Evolutionary conservation across 2,797 vertebrate genomes (phyloP).

Genomic region (Sciaenops ocellatus): DNA sequence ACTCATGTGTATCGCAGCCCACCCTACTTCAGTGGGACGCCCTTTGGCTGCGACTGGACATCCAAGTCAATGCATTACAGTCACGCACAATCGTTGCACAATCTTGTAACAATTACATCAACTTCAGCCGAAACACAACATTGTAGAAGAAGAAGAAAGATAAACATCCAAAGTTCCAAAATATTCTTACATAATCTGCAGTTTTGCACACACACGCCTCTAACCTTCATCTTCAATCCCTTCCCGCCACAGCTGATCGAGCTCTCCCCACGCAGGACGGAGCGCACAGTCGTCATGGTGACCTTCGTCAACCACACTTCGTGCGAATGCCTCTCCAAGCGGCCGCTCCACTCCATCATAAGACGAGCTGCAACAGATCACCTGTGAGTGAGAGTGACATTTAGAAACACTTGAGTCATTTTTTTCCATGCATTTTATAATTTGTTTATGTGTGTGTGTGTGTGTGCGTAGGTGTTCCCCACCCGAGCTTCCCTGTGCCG

Average conservation of each 20-base stretch:
- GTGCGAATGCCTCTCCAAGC: slow-evolving; percentile 79
- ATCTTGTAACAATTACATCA: slow-evolving; percentile 38
- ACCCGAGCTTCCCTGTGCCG: slow-evolving; percentile 74
- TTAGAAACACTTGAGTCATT: slow-evolving; percentile 5
- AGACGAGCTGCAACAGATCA: slow-evolving; percentile 75
- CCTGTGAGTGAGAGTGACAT: slow-evolving; percentile 71
- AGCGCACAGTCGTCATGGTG: slow-evolving; percentile 73
- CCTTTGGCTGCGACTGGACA: slow-evolving; percentile 51
- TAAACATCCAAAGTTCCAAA: too few relatives aligned
- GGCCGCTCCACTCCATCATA: slow-evolving; percentile 83
- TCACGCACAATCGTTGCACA: slow-evolving; percentile 48
- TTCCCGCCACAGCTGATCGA: slow-evolving; percentile 77
- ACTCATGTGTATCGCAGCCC: slow-evolving; percentile 23
- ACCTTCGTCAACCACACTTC: slow-evolving; percentile 84
- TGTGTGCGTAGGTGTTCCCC: slow-evolving; percentile 77
- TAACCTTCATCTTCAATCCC: slow-evolving; percentile 6
- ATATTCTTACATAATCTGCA: neutral
- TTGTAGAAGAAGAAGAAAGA: neutral
- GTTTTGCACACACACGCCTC: neutral
- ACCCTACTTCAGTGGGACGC: slow-evolving; percentile 37
- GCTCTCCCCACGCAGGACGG: slow-evolving; percentile 73
- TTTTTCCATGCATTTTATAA: neutral
- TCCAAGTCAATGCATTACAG: slow-evolving; percentile 15
- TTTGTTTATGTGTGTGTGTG: slow-evolving; percentile 11
- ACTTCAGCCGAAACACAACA: neutral